Base-by-base conservation (phyloP, 2,113 vertebrate species). In the Stictonetta naevosa region DNA sequence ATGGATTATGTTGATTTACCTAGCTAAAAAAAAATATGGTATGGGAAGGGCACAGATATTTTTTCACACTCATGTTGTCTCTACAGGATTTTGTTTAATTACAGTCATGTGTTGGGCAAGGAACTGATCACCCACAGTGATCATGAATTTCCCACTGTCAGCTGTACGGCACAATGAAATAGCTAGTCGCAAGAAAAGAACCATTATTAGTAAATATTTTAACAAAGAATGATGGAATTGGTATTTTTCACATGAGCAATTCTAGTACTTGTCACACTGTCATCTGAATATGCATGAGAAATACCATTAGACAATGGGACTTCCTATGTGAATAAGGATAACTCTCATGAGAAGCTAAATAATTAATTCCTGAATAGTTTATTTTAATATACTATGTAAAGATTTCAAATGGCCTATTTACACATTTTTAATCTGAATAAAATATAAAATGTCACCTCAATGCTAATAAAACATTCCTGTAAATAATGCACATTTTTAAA, bases 401-500 rank as follows among this genome's bases (percentile, higher is more conserved):
- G 50, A 95, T 91, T 95, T 94, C 40, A 90, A 91, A 88, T 69
- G 59, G 67, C 17, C 40, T 96, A 88, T 93, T 95, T 96, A 96
- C 87, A 95, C 67, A 74, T 19, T 56, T 85, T 90, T 90, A 69
- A 96, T 86, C 75, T 42, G 75, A 80, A 86, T 71, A 83, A 95
- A 95, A 95, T 79, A 82, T 78, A 62, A 96, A 96, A 94, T 71
- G 87, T 91, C 79, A 90, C 82, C 72, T 66, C 79, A 88, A 25
- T 46, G 59, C 58, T 94, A 96, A 85, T 74, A 91, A 42, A 91
- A 91, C 40, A 13, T 87, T 88, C 72, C 46, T 83, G 75, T 80
- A 94, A 93, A 95, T 91, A 87, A 94, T 86, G 85, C 46, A 91
- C 75, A 96, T 93, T 95, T 94, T 91, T 86, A 93, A 90, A 93